phyloP scores from a whole-genome alignment of 2,113 vertebrate species.

The Dryoscopus gambensis region DNA sequence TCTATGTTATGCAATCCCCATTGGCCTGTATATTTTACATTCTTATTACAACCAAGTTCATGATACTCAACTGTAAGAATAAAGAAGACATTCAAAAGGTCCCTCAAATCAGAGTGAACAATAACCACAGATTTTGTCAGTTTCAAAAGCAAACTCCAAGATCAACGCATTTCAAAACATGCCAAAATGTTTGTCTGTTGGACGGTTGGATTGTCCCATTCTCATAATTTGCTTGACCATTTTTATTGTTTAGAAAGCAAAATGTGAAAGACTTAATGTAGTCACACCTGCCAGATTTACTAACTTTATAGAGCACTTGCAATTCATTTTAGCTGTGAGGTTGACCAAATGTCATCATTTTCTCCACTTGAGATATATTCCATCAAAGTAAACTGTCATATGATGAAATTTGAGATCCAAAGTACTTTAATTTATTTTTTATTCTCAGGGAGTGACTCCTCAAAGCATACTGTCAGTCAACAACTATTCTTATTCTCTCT shows the following conservation, averaged over 20 bases:
- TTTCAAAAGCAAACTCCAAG: background rate
- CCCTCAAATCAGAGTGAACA: background rate
- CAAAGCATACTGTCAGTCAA: background rate
- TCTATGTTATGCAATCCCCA: background rate
- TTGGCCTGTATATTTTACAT: background rate
- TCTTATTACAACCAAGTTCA: background rate
- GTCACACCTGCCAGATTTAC: background rate
- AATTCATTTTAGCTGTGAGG: background rate
- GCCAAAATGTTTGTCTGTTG: background rate
- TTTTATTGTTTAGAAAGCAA: background rate
- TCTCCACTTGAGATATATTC: background rate
- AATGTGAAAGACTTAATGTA: background rate
- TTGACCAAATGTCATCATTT: background rate
- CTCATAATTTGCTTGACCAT: background rate
- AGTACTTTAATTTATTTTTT: background rate
- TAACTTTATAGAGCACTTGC: background rate
- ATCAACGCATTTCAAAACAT: background rate
- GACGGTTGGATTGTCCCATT: background rate
- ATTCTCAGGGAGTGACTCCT: background rate
- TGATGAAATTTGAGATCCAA: background rate
- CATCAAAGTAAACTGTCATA: background rate
- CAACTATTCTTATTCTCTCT: background rate
- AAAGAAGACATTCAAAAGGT: background rate
- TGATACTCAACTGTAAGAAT: background rate
- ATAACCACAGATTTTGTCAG: background rate